A percentile compares a stretch with the other conserved stretches of the same genome.
These are phyloP conservation scores for Petaurus breviceps DNA, from an alignment of 2,113 vertebrate genomes.

Conservation along the genomic window DNA sequence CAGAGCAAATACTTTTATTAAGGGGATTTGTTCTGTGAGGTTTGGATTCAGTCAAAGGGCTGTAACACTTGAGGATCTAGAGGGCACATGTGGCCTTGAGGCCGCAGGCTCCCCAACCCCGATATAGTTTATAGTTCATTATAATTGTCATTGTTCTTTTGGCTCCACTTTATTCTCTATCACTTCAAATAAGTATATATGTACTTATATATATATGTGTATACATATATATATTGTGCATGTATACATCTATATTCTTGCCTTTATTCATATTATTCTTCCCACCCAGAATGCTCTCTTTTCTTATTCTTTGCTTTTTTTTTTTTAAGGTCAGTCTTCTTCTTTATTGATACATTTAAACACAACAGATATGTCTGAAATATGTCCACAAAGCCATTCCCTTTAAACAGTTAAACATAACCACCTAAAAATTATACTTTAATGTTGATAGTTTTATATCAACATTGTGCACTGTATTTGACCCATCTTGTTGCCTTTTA, in stretches of 20 bases:
- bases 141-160: neutral
- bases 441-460: neutral
- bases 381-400: neutral
- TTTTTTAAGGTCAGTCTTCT: neutral
- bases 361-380: neutral
- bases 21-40: too few relatives aligned
- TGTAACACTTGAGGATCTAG: too few relatives aligned
- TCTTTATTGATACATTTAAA: neutral
- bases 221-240: neutral
- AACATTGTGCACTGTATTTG: neutral
- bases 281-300: neutral
- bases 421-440: neutral
- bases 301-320: neutral
- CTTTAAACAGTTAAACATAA: neutral
- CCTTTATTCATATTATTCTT: neutral
- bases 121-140: neutral
- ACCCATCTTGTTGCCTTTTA: neutral
- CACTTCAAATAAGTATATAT: neutral
- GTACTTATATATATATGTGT: neutral
- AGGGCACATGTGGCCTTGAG: too few relatives aligned
- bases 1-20: too few relatives aligned
- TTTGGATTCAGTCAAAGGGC: too few relatives aligned
- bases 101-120: too few relatives aligned
- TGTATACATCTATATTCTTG: neutral
- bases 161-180: neutral